A percentile compares a stretch with the other conserved stretches of the same genome.
These are phyloP conservation scores for Agapornis roseicollis DNA, from an alignment of 2,113 vertebrate species.

Conservation along the genomic window DNA sequence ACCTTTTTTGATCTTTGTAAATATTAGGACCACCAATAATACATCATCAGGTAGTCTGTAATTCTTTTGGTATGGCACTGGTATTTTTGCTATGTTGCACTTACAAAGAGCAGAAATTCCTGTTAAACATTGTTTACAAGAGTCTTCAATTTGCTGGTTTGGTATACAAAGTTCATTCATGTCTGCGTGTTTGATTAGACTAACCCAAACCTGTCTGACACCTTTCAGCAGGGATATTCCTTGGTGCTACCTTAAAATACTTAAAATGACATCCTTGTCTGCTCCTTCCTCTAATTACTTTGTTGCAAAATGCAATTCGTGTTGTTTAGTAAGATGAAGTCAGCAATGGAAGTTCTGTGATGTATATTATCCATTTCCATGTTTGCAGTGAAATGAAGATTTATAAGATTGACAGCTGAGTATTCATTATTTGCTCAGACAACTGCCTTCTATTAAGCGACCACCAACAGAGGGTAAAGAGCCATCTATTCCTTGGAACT, in stretches of 20 bases:
- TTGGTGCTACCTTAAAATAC: neutral
- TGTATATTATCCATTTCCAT: neutral
- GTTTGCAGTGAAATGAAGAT: neutral
- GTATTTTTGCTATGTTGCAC: neutral
- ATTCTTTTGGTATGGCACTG: neutral
- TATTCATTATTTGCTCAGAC: neutral
- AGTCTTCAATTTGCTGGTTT: neutral
- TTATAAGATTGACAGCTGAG: neutral
- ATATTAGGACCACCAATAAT: neutral
- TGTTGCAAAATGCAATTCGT: rapidly evolving
- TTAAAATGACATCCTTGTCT: neutral
- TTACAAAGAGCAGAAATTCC: neutral
- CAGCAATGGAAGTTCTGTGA: neutral
- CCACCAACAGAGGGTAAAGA: neutral
- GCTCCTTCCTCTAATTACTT: neutral
- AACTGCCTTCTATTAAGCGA: neutral
- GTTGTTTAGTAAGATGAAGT: neutral
- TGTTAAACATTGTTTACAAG: neutral
- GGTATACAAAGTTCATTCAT: neutral
- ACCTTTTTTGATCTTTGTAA: neutral
- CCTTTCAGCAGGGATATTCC: neutral
- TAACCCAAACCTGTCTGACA: neutral
- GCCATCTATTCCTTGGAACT: neutral
- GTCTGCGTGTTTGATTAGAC: neutral
- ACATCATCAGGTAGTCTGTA: neutral